Percentiles rank a stretch among this genome's conserved stretches.
phyloP scores from a whole-genome alignment of 2,888 invertebrate genomes.

The Drosophila tripunctata region DNA sequence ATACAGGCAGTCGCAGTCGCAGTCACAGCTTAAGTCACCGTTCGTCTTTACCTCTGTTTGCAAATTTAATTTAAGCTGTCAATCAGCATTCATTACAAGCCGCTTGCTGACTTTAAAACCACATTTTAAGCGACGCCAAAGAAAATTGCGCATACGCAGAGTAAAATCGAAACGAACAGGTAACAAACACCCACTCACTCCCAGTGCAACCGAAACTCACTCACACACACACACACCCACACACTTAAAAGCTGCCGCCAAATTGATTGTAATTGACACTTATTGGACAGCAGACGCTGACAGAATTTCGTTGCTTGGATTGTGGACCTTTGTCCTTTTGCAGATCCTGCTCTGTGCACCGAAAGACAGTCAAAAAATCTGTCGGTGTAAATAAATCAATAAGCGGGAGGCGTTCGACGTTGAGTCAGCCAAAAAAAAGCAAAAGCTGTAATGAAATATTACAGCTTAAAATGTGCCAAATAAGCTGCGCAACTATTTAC shows the following conservation, averaged over 20 bases:
- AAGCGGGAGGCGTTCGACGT: slow-evolving; percentile 1
- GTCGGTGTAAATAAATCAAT: slow-evolving; percentile 46
- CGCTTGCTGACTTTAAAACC: slow-evolving; percentile 44
- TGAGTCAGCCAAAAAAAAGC: not conserved
- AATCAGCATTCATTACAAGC: slow-evolving; percentile 59
- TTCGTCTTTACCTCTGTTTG: slow-evolving; percentile 25
- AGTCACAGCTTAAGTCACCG: slow-evolving; percentile 6
- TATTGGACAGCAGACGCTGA: slow-evolving; percentile 79
- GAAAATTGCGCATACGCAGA: slow-evolving; percentile 49
- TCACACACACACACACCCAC: slow-evolving; percentile 2
- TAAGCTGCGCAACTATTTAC: not conserved
- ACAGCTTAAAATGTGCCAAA: slow-evolving; percentile 3
- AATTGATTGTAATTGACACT: slow-evolving; percentile 82
- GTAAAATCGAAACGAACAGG: slow-evolving; percentile 26
- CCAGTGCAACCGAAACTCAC: slow-evolving; percentile 5
- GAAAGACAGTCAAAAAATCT: slow-evolving; percentile 19
- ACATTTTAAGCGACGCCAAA: slow-evolving; percentile 39
- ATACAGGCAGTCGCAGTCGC: not conserved
- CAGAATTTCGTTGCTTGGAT: slow-evolving; percentile 41
- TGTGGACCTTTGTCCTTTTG: slow-evolving; percentile 30
- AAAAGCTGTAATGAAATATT: not conserved
- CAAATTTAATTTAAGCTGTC: slow-evolving; percentile 62
- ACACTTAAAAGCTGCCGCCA: slow-evolving; percentile 52
- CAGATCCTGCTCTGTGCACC: not conserved
- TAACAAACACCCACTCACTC: slow-evolving; percentile 13